Evolutionary conservation across 2,797 vertebrate species (phyloP), one percentile per base, ranked within the genome.

Genomic region (Neostethus bicornis): DNA sequence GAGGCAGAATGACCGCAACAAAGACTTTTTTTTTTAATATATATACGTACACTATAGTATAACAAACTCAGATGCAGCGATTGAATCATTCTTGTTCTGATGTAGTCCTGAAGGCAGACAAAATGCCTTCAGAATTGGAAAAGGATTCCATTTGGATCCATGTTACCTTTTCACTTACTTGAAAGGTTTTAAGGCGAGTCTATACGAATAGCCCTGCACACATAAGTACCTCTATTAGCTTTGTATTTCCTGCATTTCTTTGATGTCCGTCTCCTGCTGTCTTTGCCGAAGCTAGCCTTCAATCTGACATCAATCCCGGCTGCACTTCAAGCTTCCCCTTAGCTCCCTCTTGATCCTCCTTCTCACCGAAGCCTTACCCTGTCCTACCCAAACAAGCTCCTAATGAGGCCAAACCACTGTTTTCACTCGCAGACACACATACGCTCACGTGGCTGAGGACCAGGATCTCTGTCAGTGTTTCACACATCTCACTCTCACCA

Each of bases 371-470:
- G 61, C 34, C 6, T 46, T 56, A 39, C 67, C 53, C 56, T 43
- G 57, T 73, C 68, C 75, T 46, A 55, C 71, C 68, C 70, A 79
- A 80, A 82, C 80, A 79, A 76, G 53, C 59, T 73, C 67, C 53
- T 86, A 85, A 87, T 84, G 81, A 89, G 84, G 75, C 75, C 81
- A 80, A 63, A 68, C 59, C 74, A 68, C 29, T 17, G 21, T 57
- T 61, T 76, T 73, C 47, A 61, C 72, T 51, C 56, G 49, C 65
- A 39, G 28, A 62, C 29, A 14, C 55, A 47, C 32, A 47, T 35
- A 25, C 51, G 50, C 54, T 75, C 60, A 47, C 4, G 7, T 66
- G 66, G 49, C 55, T 75, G 34, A 48, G 44, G 32, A 51, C 35
- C 61, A 75, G 62, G 67, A 70, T 70, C 61, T 54, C 67, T 77